These are phyloP conservation scores for Hypanus sabinus DNA, from an alignment of 2,113 vertebrate species.

Conservation along the genomic window DNA sequence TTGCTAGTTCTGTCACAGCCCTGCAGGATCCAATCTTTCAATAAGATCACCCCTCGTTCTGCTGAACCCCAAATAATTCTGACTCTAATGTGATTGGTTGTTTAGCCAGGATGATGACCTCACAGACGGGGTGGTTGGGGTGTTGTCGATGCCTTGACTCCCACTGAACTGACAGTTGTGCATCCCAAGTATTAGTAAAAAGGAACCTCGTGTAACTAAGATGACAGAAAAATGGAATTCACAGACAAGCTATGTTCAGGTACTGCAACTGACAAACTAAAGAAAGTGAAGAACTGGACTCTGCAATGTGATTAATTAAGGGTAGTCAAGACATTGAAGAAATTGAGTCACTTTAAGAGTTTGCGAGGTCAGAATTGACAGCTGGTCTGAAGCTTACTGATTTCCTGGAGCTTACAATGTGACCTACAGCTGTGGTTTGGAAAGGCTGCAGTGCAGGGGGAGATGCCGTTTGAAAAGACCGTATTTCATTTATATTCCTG, in stretches of 20 bases:
- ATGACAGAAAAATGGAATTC: not conserved
- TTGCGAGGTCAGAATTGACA: not conserved
- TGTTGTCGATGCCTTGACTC: no score
- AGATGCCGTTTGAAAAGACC: not conserved
- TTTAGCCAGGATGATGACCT: no score
- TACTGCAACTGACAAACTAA: not conserved
- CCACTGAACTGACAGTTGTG: no score
- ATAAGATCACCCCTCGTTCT: no score
- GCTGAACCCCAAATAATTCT: no score
- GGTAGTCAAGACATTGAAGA: not conserved
- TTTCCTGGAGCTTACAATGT: not conserved
- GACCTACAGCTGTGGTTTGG: not conserved
- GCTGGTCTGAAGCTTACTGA: not conserved
- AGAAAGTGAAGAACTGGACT: not conserved
- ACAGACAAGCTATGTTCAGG: not conserved
- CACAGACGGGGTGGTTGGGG: no score
- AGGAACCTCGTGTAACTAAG: not conserved
- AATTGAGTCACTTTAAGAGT: not conserved
- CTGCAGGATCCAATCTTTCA: no score
- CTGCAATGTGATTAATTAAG: constrained; percentile 15
- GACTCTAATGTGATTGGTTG: no score
- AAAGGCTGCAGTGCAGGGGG: not conserved
- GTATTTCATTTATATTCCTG: not conserved
- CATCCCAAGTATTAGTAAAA: no score
- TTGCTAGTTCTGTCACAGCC: no score